A percentile compares a stretch with the other conserved stretches of the same genome.
Conservation (phyloP, 2,888 invertebrate genomes). For the Atrina japonica region DNA sequence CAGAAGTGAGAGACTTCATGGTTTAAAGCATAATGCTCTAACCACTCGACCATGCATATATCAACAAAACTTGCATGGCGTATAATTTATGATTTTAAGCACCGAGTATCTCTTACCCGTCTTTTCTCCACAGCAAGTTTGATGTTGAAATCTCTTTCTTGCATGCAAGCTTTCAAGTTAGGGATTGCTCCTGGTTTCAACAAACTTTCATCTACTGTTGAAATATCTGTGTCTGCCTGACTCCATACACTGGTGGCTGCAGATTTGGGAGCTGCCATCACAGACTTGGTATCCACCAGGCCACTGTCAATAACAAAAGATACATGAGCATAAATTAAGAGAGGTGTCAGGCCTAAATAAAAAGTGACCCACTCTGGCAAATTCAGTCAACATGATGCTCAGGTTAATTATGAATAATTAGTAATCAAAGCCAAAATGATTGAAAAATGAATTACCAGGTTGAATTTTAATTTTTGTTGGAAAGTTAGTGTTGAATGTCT, state of each 20-base stretch:
- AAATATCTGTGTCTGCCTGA: conserved; percentile 37
- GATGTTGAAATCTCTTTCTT: conserved; percentile 72
- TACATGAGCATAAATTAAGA: neutral
- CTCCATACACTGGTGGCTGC: conserved; percentile 32
- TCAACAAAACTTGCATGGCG: too few species aligned
- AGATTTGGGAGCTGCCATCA: conserved; percentile 3
- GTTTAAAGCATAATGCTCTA: too few species aligned
- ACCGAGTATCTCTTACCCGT: conserved; percentile 68
- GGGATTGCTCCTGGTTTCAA: conserved; percentile 53
- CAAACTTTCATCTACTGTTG: conserved; percentile 40
- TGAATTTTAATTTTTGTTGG: too few species aligned
- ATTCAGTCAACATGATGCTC: neutral
- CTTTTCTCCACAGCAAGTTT: conserved; percentile 71
- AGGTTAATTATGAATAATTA: too few species aligned
- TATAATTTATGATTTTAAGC: too few species aligned
- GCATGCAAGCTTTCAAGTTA: conserved; percentile 62
- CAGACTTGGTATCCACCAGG: conserved; percentile 6
- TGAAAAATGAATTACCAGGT: too few species aligned
- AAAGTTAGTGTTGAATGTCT: too few species aligned
- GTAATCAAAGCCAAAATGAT: too few species aligned
- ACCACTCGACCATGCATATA: too few species aligned
- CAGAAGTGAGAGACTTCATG: too few species aligned
- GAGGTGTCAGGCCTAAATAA: too few species aligned
- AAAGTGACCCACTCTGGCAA: neutral
- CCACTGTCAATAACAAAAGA: neutral